Percentiles rank a stretch among this genome's conserved stretches.
Conservation (phyloP, 64 coral and sea anemone species). For the Porites australiensis region DNA sequence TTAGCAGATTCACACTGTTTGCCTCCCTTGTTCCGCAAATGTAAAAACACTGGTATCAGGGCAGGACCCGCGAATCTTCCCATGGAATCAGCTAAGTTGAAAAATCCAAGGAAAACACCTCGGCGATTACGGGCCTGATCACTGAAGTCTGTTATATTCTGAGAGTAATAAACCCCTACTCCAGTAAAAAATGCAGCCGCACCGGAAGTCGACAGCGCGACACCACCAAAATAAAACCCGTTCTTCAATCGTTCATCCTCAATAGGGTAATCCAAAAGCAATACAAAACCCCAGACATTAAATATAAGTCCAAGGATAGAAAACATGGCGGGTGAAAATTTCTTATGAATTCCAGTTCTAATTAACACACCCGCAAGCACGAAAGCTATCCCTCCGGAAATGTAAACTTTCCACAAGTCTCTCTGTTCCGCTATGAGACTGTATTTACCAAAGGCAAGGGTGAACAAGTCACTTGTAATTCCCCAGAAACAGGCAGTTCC, state of each 20-base stretch:
- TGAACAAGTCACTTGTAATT: constrained; percentile 78
- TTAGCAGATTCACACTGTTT: constrained; percentile 51
- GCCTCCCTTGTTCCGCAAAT: constrained; percentile 25
- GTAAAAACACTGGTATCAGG: constrained; percentile 64
- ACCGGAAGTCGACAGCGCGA: constrained; percentile 83
- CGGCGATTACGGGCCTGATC: constrained; percentile 91
- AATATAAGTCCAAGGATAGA: constrained; percentile 77
- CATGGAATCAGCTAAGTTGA: constrained; percentile 91
- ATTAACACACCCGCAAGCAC: constrained; percentile 64
- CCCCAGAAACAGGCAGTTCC: constrained; percentile 91
- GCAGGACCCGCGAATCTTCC: constrained; percentile 88
- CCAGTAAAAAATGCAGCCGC: constrained; percentile 88
- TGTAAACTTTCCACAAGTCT: constrained; percentile 92
- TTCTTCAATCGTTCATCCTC: constrained; percentile 33
- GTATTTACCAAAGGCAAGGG: constrained; percentile 95
- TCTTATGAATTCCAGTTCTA: constrained; percentile 74
- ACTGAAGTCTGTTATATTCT: constrained; percentile 92
- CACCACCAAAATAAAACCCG: constrained; percentile 74
- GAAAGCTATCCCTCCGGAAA: constrained; percentile 80
- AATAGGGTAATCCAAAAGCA: constrained; percentile 76
- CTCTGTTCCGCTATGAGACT: constrained; percentile 56
- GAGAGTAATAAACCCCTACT: constrained; percentile 86
- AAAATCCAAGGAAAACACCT: constrained; percentile 85
- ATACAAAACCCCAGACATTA: constrained; percentile 75
- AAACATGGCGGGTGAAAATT: constrained; percentile 67